These are phyloP conservation scores for Gallinago nigripennis DNA, from an alignment of 2,797 vertebrate species.

Conservation along the genomic window DNA sequence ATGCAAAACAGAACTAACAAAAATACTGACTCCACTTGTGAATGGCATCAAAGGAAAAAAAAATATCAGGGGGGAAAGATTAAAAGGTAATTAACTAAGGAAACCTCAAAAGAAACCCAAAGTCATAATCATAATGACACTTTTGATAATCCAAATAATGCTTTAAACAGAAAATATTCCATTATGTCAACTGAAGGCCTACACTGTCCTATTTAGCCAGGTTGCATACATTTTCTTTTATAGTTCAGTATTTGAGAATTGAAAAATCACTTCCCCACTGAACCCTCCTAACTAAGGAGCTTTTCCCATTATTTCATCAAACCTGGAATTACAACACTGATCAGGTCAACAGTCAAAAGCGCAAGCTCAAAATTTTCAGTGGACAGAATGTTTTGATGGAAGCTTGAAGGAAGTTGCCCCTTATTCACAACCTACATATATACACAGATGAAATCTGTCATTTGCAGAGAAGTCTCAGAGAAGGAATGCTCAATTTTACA, in stretches of 20 bases:
- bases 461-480: not conserved
- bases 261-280: not conserved
- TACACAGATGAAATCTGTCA: not conserved
- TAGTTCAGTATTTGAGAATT: not conserved
- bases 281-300: not conserved
- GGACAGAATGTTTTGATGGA: not conserved
- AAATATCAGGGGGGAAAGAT: accelerated
- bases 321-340: not conserved
- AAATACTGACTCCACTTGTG: not conserved
- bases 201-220: not conserved
- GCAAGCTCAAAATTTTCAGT: not conserved
- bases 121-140: not conserved
- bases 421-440: not conserved
- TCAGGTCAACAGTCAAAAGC: not conserved
- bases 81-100: not conserved
- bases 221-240: not conserved
- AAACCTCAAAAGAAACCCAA: not conserved
- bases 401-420: not conserved
- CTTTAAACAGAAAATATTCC: not conserved
- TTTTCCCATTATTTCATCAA: not conserved
- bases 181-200: not conserved
- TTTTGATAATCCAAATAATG: not conserved
- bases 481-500: not conserved
- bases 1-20: not conserved
- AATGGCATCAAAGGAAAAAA: not conserved